Conservation (phyloP, 2,797 vertebrate genomes). For the Acanthurus leucopareius region DNA sequence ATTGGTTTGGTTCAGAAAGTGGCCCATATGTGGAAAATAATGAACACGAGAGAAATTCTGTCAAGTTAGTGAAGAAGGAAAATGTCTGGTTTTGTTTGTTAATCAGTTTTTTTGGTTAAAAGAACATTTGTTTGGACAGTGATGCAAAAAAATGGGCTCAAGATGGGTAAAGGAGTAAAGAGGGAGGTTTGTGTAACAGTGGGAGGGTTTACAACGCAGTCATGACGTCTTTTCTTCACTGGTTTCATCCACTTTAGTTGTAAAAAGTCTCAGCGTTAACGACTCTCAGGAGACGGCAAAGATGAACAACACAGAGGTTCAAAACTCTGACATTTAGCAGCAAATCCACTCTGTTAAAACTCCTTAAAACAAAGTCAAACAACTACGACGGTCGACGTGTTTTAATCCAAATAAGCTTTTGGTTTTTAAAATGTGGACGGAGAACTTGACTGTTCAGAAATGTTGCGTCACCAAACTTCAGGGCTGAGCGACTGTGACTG, state of each 20-base stretch:
- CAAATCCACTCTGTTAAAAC: background rate
- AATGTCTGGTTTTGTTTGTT: background rate
- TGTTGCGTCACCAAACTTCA: slow-evolving; percentile 19
- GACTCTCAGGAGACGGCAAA: background rate
- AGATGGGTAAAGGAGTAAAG: background rate
- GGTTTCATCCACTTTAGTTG: background rate
- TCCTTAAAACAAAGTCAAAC: background rate
- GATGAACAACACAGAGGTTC: background rate
- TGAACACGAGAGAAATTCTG: slow-evolving; percentile 16
- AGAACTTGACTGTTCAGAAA: background rate
- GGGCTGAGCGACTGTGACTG: slow-evolving; percentile 10
- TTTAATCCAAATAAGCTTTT: background rate
- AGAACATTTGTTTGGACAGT: too few species aligned
- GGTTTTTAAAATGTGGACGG: too few species aligned
- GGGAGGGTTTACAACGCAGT: background rate
- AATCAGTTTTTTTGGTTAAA: background rate
- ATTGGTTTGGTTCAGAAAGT: slow-evolving; percentile 33
- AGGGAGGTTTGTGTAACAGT: background rate
- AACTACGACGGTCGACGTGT: background rate
- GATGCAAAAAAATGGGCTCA: background rate
- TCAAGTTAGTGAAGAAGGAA: background rate
- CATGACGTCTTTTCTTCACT: background rate
- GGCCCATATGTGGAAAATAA: slow-evolving; percentile 38
- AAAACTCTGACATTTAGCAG: background rate
- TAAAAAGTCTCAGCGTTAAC: background rate